These are phyloP conservation scores for Sinopyrophorus schimmeli DNA, from an alignment of 2,888 invertebrate species.

Conservation along the genomic window DNA sequence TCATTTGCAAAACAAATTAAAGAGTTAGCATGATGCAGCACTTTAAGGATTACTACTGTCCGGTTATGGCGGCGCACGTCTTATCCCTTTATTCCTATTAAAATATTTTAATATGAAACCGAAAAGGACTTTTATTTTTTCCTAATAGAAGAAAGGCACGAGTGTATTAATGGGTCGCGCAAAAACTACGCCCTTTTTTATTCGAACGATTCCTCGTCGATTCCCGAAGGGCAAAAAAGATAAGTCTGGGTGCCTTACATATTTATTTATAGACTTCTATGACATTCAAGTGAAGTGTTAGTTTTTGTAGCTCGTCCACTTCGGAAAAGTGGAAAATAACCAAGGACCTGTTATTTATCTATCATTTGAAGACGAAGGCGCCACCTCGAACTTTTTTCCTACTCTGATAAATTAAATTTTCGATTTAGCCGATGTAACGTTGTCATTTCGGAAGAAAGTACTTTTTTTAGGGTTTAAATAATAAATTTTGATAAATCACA, in stretches of 20 bases:
- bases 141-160: too few species aligned
- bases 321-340: constrained; percentile 22
- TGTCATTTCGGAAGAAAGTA: too few species aligned
- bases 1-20: constrained; percentile 55
- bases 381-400: constrained; percentile 6
- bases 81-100: neutral
- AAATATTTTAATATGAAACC: too few species aligned
- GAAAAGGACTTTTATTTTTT: too few species aligned
- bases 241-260: too few species aligned
- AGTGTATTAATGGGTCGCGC: too few species aligned
- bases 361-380: constrained; percentile 9
- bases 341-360: constrained; percentile 18
- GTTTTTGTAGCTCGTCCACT: constrained; percentile 17
- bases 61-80: constrained; percentile 19
- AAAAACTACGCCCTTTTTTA: too few species aligned
- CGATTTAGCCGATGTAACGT: neutral
- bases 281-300: constrained; percentile 9
- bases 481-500: too few species aligned
- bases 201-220: too few species aligned
- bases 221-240: too few species aligned
- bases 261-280: constrained; percentile 15
- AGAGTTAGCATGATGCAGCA: constrained; percentile 53
- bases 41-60: constrained; percentile 50
- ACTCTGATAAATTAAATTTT: constrained; percentile 1
- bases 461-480: too few species aligned